These are phyloP conservation scores for Porites australiensis DNA, from an alignment of 64 coral and sea anemone species.

Conservation along the genomic window DNA sequence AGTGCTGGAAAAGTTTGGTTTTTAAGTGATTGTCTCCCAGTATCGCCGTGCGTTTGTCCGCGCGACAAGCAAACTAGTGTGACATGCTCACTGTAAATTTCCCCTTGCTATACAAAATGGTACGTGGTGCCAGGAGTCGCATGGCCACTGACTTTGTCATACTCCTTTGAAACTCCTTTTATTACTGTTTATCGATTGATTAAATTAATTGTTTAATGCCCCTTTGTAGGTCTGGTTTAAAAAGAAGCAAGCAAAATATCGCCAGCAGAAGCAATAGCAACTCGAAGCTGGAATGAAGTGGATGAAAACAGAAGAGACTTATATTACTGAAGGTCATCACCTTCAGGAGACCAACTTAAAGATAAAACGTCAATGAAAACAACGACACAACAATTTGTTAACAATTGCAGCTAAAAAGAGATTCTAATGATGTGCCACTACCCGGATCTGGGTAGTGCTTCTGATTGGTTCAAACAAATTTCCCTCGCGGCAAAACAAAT, in stretches of 20 bases:
- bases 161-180: no score
- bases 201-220: not conserved
- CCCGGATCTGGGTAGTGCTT: not conserved
- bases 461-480: not conserved
- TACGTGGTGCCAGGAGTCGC: no score
- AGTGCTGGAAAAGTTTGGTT: no score
- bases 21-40: no score
- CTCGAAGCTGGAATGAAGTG: slow-evolving; percentile 9
- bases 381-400: not conserved
- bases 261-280: slow-evolving; percentile 59
- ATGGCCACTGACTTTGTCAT: no score
- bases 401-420: not conserved
- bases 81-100: no score
- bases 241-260: slow-evolving; percentile 67
- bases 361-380: not conserved
- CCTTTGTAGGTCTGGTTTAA: slow-evolving; percentile 72
- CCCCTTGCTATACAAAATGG: no score
- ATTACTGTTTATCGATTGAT: not conserved
- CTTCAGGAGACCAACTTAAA: not conserved
- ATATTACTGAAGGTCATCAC: not conserved
- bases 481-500: not conserved
- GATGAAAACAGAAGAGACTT: slow-evolving; percentile 18
- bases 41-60: no score
- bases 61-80: no score
- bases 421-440: not conserved